A percentile compares a stretch with the other conserved stretches of the same genome.
phyloP scores from a whole-genome alignment of 2,113 vertebrate species.

The Terrapene triunguis region DNA sequence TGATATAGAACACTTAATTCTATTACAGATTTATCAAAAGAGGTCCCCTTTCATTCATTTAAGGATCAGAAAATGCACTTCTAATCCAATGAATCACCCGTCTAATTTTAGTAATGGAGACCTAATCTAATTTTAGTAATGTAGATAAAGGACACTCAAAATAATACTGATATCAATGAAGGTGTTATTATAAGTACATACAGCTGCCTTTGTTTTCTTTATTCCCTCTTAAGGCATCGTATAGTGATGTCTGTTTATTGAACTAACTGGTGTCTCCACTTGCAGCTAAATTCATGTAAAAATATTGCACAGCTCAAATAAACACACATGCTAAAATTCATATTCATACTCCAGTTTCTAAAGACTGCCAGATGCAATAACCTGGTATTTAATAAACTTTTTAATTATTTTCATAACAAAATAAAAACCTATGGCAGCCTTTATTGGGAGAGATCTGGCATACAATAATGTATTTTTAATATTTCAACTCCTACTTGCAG shows the following conservation, averaged over 20 bases:
- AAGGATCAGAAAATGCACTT: slow-evolving; percentile 70
- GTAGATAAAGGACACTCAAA: slow-evolving; percentile 71
- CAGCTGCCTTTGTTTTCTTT: slow-evolving; percentile 24
- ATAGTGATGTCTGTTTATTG: slow-evolving; percentile 1
- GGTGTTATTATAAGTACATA: slow-evolving; percentile 62
- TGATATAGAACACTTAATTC: slow-evolving; percentile 65
- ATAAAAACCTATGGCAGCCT: neutral
- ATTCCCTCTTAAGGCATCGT: slow-evolving; percentile 1
- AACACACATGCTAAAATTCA: neutral
- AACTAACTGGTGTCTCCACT: neutral
- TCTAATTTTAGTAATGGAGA: slow-evolving; percentile 83
- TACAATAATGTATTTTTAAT: neutral
- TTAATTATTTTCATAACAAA: neutral
- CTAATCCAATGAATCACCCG: slow-evolving; percentile 72
- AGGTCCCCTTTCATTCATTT: slow-evolving; percentile 68
- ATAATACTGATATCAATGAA: slow-evolving; percentile 50
- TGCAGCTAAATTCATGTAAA: slow-evolving; percentile 5
- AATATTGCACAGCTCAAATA: neutral
- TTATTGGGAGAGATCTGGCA: neutral
- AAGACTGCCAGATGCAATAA: neutral
- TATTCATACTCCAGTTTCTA: neutral
- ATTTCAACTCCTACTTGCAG: neutral
- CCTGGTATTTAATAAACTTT: neutral
- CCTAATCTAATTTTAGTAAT: slow-evolving; percentile 80
- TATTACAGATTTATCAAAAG: slow-evolving; percentile 76